Conservation (phyloP, 2,888 invertebrate genomes). For the Brachylomia viminalis region DNA sequence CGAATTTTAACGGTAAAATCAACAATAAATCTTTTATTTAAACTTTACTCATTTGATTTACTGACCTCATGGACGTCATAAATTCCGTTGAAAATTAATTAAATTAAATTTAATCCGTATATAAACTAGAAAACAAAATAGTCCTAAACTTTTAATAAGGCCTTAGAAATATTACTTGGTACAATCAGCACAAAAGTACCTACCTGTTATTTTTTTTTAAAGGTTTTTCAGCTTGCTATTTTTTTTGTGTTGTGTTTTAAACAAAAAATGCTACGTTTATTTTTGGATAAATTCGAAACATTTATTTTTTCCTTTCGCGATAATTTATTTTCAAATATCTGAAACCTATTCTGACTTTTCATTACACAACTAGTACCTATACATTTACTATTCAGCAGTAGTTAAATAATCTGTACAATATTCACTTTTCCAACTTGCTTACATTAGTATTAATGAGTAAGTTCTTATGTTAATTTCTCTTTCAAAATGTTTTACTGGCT, state of each 20-base stretch:
- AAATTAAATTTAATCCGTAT: background rate
- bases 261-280: background rate
- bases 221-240: background rate
- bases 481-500: slow-evolving; percentile 43
- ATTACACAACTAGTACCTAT: background rate
- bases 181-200: background rate
- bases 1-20: slow-evolving; percentile 14
- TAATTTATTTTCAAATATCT: background rate
- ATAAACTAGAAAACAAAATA: background rate
- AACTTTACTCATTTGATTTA: background rate
- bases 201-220: background rate
- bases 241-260: background rate
- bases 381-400: background rate
- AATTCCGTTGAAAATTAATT: background rate
- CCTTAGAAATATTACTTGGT: background rate
- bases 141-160: background rate
- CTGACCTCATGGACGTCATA: background rate
- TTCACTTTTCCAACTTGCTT: slow-evolving; percentile 39
- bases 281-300: background rate
- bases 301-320: background rate
- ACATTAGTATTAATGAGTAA: slow-evolving; percentile 38
- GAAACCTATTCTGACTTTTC: background rate
- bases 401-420: slow-evolving; percentile 12
- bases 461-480: slow-evolving; percentile 37
- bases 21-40: background rate